phyloP scores from a whole-genome alignment of 2,888 invertebrate species.

The Chaitophorus viminalis region DNA sequence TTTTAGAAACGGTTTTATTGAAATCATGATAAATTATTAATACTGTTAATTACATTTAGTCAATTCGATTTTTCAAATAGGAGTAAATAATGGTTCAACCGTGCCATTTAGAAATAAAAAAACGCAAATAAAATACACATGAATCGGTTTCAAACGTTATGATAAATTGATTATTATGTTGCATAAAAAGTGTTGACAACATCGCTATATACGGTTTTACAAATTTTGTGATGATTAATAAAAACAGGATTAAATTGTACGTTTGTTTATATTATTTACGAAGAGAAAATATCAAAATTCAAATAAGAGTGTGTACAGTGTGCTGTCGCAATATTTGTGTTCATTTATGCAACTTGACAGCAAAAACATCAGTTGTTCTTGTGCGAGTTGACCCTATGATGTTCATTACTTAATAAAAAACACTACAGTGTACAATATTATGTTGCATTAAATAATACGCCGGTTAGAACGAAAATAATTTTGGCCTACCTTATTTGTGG shows the following conservation, averaged over 20 bases:
- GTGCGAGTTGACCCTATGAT: too few species aligned
- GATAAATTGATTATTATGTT: background rate
- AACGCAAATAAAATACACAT: background rate
- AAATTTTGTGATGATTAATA: background rate
- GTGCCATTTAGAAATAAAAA: background rate
- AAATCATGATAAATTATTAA: slow-evolving; percentile 36
- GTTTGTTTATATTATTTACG: background rate
- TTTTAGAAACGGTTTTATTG: background rate
- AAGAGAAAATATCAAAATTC: background rate
- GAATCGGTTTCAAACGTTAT: background rate
- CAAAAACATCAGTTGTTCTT: too few species aligned
- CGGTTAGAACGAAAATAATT: too few species aligned
- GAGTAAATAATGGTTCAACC: background rate
- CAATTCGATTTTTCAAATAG: slow-evolving; percentile 25
- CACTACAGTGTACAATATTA: too few species aligned
- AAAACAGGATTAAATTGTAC: background rate
- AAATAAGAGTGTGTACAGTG: background rate
- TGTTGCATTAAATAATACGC: too few species aligned
- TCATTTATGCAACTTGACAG: background rate
- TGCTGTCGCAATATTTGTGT: background rate
- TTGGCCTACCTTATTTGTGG: too few species aligned
- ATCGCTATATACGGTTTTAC: background rate
- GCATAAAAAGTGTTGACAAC: background rate
- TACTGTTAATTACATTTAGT: background rate
- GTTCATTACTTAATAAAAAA: too few species aligned